phyloP scores from a whole-genome alignment of 2,113 vertebrate species.

The Calonectris borealis region DNA sequence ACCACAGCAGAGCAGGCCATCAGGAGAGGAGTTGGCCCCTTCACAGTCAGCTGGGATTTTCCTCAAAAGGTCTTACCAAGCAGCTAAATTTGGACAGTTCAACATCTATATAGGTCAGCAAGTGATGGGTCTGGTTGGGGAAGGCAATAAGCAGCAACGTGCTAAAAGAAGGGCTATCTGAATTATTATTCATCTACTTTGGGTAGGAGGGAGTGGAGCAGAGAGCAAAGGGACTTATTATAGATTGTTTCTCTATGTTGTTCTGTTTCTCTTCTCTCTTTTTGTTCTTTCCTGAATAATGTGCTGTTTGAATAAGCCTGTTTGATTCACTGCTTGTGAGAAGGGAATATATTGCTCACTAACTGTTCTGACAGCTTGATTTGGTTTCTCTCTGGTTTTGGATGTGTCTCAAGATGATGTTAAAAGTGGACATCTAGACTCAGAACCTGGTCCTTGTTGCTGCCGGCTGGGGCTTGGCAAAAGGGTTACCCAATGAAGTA shows the following conservation, averaged over 20 bases:
- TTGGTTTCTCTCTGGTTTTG: neutral
- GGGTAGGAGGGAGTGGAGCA: neutral
- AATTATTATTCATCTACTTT: neutral
- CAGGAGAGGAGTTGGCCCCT: neutral
- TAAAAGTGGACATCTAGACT: neutral
- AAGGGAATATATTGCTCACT: neutral
- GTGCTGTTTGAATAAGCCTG: neutral
- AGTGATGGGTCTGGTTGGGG: neutral
- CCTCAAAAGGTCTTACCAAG: neutral
- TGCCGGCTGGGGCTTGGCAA: neutral
- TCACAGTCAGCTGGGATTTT: neutral
- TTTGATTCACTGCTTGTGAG: neutral
- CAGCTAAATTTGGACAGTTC: neutral
- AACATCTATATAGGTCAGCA: neutral
- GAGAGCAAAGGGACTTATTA: fast-evolving
- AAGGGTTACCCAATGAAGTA: neutral
- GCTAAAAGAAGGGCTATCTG: neutral
- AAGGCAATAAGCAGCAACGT: neutral
- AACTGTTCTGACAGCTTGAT: neutral
- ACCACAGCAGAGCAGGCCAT: neutral
- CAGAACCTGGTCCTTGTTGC: neutral
- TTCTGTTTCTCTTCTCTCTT: neutral
- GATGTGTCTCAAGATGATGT: neutral
- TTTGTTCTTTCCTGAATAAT: neutral
- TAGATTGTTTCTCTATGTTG: neutral